Evolutionary conservation across 2,113 vertebrate species (phyloP).

Genomic region (Eubucco bourcierii): DNA sequence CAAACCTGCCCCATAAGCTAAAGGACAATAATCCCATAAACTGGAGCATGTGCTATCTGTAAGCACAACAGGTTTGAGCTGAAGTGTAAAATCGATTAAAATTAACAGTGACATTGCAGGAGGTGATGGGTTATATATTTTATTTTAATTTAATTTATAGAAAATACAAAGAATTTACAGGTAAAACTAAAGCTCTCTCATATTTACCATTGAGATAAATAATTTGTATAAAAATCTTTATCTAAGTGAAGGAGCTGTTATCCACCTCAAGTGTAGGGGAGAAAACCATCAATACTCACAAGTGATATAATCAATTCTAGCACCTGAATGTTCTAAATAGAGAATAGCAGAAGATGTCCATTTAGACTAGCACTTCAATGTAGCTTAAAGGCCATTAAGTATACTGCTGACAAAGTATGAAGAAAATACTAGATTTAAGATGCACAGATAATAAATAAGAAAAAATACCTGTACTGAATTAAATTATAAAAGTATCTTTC

Average conservation of each 20-base stretch:
- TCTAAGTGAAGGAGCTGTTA: neutral
- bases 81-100: neutral
- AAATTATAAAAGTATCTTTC: neutral
- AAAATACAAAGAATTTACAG: neutral
- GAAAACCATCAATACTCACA: neutral
- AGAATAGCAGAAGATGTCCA: neutral
- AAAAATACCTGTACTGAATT: neutral
- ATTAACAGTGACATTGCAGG: neutral
- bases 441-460: neutral
- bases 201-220: neutral
- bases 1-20: neutral
- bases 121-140: neutral
- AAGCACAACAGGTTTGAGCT: neutral
- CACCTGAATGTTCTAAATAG: neutral
- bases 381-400: neutral
- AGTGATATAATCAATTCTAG: neutral
- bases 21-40: neutral
- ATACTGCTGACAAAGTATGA: neutral
- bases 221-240: neutral
- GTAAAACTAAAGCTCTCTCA: neutral
- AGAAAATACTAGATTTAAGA: neutral
- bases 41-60: neutral
- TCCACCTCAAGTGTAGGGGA: neutral
- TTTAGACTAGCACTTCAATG: neutral
- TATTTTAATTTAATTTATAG: neutral